These are phyloP conservation scores for Boulengeromyrus knoepffleri DNA, from an alignment of 2,113 vertebrate genomes.

Conservation along the genomic window DNA sequence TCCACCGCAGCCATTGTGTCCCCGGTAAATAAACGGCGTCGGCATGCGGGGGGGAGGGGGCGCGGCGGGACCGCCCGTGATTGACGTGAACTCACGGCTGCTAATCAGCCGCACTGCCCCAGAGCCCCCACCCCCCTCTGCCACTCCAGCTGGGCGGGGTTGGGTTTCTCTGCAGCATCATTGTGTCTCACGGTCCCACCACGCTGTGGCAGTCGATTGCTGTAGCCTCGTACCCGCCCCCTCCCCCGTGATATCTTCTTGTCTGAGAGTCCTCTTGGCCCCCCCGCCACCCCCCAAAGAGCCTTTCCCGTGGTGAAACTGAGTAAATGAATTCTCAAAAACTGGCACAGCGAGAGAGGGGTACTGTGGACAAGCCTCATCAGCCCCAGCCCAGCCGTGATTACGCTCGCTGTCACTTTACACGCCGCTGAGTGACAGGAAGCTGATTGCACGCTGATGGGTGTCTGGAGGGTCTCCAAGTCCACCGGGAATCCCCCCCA, in stretches of 20 bases:
- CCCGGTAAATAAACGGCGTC: slow-evolving; percentile 74
- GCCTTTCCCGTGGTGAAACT: slow-evolving; percentile 13
- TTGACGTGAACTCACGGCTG: slow-evolving; percentile 81
- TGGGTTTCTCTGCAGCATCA: slow-evolving; percentile 59
- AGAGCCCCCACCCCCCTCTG: slow-evolving; percentile 33
- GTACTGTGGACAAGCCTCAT: slow-evolving; percentile 60
- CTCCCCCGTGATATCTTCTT: slow-evolving; percentile 63
- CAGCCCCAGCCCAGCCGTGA: slow-evolving; percentile 76
- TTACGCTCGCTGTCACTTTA: slow-evolving; percentile 69
- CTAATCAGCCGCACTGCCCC: slow-evolving; percentile 86
- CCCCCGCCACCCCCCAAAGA: slow-evolving; percentile 43
- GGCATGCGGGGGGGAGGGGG: slow-evolving; percentile 56
- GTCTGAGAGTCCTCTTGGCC: slow-evolving; percentile 60
- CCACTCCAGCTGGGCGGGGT: slow-evolving; percentile 74
- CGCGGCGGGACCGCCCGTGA: slow-evolving; percentile 55
- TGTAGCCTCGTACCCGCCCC: slow-evolving; percentile 62
- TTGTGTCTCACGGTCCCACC: slow-evolving; percentile 61
- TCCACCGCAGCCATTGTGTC: slow-evolving; percentile 77
- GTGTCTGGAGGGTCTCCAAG: slow-evolving; percentile 78
- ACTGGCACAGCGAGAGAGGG: neutral
- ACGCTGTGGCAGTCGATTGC: slow-evolving; percentile 57
- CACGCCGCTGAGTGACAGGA: slow-evolving; percentile 74
- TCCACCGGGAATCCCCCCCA: slow-evolving; percentile 54
- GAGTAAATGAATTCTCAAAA: slow-evolving; percentile 15
- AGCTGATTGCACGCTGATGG: slow-evolving; percentile 74